These are phyloP conservation scores for Pseudomugil gertrudae DNA, from an alignment of 2,797 vertebrate species.

Conservation along the genomic window DNA sequence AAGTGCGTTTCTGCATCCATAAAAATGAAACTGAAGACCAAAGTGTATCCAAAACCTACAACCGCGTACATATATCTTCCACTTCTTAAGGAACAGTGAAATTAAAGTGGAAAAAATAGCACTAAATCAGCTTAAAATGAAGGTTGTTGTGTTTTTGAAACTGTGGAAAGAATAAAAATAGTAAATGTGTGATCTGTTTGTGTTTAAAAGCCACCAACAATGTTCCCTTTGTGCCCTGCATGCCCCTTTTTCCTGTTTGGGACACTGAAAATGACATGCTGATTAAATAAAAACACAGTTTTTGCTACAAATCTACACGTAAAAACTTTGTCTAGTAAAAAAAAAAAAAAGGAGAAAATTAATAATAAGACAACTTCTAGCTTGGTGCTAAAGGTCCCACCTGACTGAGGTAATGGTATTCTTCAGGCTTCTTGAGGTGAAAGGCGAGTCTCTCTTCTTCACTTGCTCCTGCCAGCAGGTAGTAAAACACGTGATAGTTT, in stretches of 20 bases:
- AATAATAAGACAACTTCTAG: too few relatives aligned
- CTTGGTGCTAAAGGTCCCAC: conserved; percentile 76
- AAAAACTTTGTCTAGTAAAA: too few relatives aligned
- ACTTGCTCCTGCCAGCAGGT: conserved; percentile 96
- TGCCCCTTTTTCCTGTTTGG: conserved; percentile 62
- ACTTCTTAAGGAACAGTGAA: too few relatives aligned
- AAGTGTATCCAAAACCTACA: conserved; percentile 37
- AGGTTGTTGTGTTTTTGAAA: conserved; percentile 10
- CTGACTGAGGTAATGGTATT: conserved; percentile 98
- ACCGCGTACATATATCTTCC: conserved; percentile 1
- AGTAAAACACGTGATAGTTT: conserved; percentile 99
- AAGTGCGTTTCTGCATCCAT: not conserved
- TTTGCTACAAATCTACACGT: not conserved
- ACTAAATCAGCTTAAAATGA: conserved; percentile 9
- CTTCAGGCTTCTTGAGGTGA: conserved; percentile 94
- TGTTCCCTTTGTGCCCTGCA: conserved; percentile 40
- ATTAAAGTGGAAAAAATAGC: conserved; percentile 4
- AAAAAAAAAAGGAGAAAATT: too few relatives aligned
- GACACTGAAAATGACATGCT: conserved; percentile 20
- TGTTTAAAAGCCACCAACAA: conserved; percentile 59
- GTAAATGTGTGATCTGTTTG: not conserved
- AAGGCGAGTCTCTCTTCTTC: conserved; percentile 93
- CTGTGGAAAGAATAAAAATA: conserved; percentile 6
- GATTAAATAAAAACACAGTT: conserved; percentile 23
- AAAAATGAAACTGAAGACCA: conserved; percentile 5